A percentile compares a stretch with the other conserved stretches of the same genome.
Conservation (phyloP, 2,888 invertebrate genomes). For the Mesoligia furuncula region DNA sequence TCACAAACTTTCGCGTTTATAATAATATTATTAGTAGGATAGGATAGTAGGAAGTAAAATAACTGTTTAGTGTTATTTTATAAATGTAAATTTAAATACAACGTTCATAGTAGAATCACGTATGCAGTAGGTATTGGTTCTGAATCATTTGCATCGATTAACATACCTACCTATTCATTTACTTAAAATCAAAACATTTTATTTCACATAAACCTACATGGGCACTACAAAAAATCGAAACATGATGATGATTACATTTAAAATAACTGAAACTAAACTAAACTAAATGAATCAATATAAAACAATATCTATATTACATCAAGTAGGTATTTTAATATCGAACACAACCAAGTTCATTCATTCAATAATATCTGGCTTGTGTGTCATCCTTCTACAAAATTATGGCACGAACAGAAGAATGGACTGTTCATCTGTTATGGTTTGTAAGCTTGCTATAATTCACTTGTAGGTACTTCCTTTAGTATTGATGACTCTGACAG, state of each 20-base stretch:
- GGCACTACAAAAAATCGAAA: background rate
- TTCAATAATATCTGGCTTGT: background rate
- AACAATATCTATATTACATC: background rate
- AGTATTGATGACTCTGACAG: background rate
- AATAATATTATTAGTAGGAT: too few relatives aligned
- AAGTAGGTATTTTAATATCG: background rate
- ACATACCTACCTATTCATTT: background rate
- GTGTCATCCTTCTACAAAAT: background rate
- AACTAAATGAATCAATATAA: slow-evolving; percentile 1
- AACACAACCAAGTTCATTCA: background rate
- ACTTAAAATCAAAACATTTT: background rate
- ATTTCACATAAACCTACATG: background rate
- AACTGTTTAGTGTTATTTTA: background rate
- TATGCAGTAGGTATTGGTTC: background rate
- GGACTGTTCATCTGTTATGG: background rate
- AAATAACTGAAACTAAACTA: background rate
- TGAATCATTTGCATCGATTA: background rate
- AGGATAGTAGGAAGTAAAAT: too few relatives aligned
- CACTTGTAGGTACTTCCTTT: background rate
- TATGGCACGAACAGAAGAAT: background rate
- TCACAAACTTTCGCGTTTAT: too few relatives aligned
- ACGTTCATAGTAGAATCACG: background rate
- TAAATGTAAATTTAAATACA: background rate
- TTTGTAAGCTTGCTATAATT: background rate
- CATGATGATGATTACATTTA: background rate